Conservation (phyloP, 1,140 invertebrate species). For the Charaxes varanes region DNA sequence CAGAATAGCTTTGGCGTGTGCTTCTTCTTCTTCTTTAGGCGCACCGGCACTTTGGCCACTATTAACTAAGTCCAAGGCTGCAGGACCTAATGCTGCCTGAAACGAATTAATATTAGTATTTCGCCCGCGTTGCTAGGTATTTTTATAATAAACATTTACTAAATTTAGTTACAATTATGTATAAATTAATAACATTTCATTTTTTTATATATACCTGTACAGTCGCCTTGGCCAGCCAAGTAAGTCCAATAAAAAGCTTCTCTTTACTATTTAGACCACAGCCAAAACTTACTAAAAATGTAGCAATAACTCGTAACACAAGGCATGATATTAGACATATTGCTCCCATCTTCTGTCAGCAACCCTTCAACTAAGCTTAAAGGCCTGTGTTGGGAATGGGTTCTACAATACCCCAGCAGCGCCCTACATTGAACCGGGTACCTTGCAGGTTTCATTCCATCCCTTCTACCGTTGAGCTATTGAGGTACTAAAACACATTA, state of each 20-base stretch:
- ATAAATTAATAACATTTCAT: not conserved
- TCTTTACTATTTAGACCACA: constrained; percentile 90
- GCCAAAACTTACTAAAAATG: constrained; percentile 80
- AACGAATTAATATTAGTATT: too few species aligned
- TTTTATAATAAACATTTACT: not conserved
- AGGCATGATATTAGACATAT: constrained; percentile 76
- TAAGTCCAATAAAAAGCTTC: constrained; percentile 89
- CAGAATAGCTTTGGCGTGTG: constrained; percentile 55
- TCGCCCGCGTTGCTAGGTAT: too few species aligned
- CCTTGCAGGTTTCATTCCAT: too few species aligned
- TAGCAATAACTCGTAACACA: constrained; percentile 77
- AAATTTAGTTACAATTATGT: not conserved
- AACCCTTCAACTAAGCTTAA: too few species aligned
- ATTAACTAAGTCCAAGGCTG: constrained; percentile 81
- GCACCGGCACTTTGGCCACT: constrained; percentile 39
- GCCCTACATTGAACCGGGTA: too few species aligned
- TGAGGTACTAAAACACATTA: too few species aligned
- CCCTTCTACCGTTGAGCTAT: too few species aligned
- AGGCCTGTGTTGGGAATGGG: too few species aligned
- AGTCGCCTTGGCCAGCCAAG: constrained; percentile 95
- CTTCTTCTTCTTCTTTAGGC: constrained; percentile 28
- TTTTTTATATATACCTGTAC: constrained; percentile 82
- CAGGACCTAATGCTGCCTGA: constrained; percentile 88
- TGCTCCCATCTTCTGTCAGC: constrained; percentile 76
- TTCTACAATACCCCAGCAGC: too few species aligned